Conservation (phyloP, 2,113 vertebrate species). For the Picathartes gymnocephalus region DNA sequence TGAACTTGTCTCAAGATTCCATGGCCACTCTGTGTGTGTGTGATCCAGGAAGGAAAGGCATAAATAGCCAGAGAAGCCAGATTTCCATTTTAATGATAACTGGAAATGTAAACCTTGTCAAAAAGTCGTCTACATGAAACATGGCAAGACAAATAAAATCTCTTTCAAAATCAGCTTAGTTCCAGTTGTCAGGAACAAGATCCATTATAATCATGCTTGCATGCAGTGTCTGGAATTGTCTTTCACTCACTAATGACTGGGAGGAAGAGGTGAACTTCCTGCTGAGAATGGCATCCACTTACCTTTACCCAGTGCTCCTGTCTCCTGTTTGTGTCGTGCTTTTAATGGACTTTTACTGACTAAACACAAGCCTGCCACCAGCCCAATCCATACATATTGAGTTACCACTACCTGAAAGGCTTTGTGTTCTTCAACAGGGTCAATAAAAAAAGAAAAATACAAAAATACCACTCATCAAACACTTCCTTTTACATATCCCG, state of each 20-base stretch:
- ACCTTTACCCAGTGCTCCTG: background rate
- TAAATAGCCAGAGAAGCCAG: background rate
- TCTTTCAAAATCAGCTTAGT: background rate
- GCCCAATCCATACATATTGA: slow-evolving; percentile 2
- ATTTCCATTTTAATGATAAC: background rate
- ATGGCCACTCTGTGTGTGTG: background rate
- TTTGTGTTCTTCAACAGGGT: background rate
- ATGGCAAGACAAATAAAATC: background rate
- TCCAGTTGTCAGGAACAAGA: background rate
- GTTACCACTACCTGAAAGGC: background rate
- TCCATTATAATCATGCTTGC: background rate
- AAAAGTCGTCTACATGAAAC: background rate
- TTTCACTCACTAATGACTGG: background rate
- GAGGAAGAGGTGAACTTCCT: background rate
- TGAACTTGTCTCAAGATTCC: background rate
- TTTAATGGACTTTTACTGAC: background rate
- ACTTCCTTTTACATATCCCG: background rate
- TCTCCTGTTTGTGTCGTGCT: background rate
- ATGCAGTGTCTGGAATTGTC: background rate
- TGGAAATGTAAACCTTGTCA: background rate
- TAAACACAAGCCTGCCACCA: background rate
- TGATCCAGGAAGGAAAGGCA: background rate
- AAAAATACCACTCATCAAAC: background rate
- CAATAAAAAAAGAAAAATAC: background rate
- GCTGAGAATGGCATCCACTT: background rate